Conservation (phyloP, 2,888 invertebrate species). For the Drosophila emarginata region DNA sequence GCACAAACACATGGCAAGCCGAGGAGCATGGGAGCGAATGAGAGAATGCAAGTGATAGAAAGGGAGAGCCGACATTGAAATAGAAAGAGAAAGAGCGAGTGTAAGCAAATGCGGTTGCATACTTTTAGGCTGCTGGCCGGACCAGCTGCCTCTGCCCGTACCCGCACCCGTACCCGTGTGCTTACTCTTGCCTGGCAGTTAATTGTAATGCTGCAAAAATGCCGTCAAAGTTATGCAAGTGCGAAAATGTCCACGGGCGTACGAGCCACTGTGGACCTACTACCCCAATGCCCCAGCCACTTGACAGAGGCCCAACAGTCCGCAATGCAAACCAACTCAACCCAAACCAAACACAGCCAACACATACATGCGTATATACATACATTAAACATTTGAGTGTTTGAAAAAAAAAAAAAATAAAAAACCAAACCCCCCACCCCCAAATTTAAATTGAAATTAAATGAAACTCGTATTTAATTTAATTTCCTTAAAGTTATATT, state of each 20-base stretch:
- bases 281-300: slow-evolving; percentile 17
- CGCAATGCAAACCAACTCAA: slow-evolving; percentile 6
- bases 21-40: neutral
- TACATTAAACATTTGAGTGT: slow-evolving; percentile 3
- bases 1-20: slow-evolving; percentile 3
- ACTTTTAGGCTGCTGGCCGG: slow-evolving; percentile 51
- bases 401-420: neutral
- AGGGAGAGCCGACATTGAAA: neutral
- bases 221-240: slow-evolving; percentile 76
- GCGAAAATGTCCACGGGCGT: slow-evolving; percentile 69
- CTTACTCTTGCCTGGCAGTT: slow-evolving; percentile 53
- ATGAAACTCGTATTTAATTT: neutral
- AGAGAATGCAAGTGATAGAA: slow-evolving; percentile 4
- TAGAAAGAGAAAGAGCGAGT: neutral
- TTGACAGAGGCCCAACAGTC: slow-evolving; percentile 11
- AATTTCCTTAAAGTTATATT: neutral
- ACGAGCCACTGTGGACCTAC: slow-evolving; percentile 18
- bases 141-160: neutral
- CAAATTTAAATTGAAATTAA: slow-evolving; percentile 2
- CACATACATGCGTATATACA: neutral
- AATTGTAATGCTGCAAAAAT: slow-evolving; percentile 75
- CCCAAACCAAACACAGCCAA: neutral
- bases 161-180: neutral
- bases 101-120: slow-evolving; percentile 33
- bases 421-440: too few relatives aligned